phyloP scores from a whole-genome alignment of 2,888 invertebrate genomes.

The Acanthosepion lycidas region DNA sequence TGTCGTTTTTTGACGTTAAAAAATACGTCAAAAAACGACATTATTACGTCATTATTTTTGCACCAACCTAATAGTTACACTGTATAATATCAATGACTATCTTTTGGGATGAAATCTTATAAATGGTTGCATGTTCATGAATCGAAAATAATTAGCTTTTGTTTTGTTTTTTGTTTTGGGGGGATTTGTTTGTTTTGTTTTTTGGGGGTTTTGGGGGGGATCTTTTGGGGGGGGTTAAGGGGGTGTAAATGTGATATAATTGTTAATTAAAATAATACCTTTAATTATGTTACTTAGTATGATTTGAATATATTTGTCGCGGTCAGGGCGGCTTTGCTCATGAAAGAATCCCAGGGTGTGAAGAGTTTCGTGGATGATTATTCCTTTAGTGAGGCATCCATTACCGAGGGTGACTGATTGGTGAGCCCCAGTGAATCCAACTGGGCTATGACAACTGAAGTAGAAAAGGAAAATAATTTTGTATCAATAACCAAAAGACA shows the following conservation, averaged over 20 bases:
- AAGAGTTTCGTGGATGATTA: conserved; percentile 84
- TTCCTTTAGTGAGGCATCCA: conserved; percentile 77
- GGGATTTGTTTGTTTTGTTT: no score
- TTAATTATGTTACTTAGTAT: conserved; percentile 82
- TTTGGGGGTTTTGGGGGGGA: no score
- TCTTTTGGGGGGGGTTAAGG: no score
- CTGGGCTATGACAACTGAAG: conserved; percentile 83
- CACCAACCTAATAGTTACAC: no score
- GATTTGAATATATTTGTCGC: conserved; percentile 84
- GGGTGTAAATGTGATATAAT: background rate
- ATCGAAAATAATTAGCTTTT: no score
- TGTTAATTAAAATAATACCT: conserved; percentile 75
- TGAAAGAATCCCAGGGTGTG: conserved; percentile 88
- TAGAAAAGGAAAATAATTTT: background rate
- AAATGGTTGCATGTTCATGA: no score
- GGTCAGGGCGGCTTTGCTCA: conserved; percentile 85
- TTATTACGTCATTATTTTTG: no score
- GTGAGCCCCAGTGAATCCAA: conserved; percentile 81
- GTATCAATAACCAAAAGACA: background rate
- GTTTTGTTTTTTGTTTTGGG: no score
- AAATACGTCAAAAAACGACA: no score
- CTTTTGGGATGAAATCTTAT: no score
- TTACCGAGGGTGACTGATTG: conserved; percentile 82
- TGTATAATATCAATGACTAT: no score
- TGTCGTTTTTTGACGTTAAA: no score